Evolutionary conservation across 2,113 vertebrate genomes (phyloP).

Genomic region (Stictonetta naevosa): DNA sequence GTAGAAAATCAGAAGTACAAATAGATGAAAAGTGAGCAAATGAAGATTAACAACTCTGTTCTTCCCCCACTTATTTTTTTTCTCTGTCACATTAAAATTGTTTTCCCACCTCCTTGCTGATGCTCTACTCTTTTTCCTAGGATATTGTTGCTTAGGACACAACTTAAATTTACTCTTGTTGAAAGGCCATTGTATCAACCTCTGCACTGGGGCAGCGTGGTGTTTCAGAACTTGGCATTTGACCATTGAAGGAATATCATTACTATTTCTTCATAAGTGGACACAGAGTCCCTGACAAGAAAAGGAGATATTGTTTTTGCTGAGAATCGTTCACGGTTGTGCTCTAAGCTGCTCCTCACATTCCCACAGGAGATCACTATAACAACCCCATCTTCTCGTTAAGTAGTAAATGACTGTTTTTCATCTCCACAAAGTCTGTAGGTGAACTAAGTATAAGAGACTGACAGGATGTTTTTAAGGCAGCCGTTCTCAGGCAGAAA

Average conservation of each 20-base stretch:
- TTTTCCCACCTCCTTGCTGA: not conserved
- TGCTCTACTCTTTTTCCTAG: not conserved
- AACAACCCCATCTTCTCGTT: not conserved
- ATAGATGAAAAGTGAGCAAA: not conserved
- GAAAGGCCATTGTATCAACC: not conserved
- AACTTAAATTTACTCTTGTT: not conserved
- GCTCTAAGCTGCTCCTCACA: not conserved
- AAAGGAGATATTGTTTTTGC: not conserved
- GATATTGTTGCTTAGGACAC: not conserved
- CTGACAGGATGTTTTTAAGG: not conserved
- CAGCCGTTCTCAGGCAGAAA: not conserved
- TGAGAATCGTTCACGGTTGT: not conserved
- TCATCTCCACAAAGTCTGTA: not conserved
- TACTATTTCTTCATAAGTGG: not conserved
- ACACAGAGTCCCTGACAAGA: not conserved
- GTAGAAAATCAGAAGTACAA: not conserved
- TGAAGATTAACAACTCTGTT: slow-evolving; percentile 14
- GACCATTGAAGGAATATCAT: not conserved
- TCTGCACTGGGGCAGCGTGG: not conserved
- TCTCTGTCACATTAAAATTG: not conserved
- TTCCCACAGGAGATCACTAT: not conserved
- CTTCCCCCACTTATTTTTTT: not conserved
- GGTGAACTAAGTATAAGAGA: not conserved
- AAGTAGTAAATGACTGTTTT: not conserved
- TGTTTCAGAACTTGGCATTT: not conserved